Evolutionary conservation across 2,113 vertebrate genomes (phyloP).

Genomic region (Rutilus rutilus): DNA sequence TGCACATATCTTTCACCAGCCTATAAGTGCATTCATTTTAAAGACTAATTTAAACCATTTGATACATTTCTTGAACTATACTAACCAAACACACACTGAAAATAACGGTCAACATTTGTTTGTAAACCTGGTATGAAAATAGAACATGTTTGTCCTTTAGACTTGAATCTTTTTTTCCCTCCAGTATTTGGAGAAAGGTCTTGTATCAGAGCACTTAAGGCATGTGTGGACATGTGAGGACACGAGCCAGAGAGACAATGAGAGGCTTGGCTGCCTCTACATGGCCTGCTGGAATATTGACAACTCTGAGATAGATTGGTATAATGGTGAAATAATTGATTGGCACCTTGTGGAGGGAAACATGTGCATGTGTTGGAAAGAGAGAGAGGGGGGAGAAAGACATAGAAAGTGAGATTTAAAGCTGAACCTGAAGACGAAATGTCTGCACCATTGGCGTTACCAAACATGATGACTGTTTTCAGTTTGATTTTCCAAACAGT

Average conservation of each 20-base stretch:
- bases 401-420: background rate
- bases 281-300: slow-evolving; percentile 44
- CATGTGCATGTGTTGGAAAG: background rate
- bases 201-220: slow-evolving; percentile 26
- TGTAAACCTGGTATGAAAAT: background rate
- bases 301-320: slow-evolving; percentile 38
- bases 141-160: background rate
- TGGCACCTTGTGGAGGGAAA: slow-evolving; percentile 24
- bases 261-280: slow-evolving; percentile 15
- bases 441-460: background rate
- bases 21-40: background rate
- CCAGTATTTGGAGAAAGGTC: background rate
- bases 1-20: background rate
- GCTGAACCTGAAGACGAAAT: background rate
- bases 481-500: background rate
- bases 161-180: background rate
- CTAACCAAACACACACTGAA: background rate
- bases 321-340: slow-evolving; percentile 41
- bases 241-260: slow-evolving; percentile 8
- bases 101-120: background rate
- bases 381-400: background rate
- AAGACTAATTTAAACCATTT: slow-evolving; percentile 32
- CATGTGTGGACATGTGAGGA: slow-evolving; percentile 15
- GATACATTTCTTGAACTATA: slow-evolving; percentile 1
- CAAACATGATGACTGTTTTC: background rate